phyloP scores from a whole-genome alignment of 1,140 invertebrate genomes.

The Ceratoteleas bidentatus region DNA sequence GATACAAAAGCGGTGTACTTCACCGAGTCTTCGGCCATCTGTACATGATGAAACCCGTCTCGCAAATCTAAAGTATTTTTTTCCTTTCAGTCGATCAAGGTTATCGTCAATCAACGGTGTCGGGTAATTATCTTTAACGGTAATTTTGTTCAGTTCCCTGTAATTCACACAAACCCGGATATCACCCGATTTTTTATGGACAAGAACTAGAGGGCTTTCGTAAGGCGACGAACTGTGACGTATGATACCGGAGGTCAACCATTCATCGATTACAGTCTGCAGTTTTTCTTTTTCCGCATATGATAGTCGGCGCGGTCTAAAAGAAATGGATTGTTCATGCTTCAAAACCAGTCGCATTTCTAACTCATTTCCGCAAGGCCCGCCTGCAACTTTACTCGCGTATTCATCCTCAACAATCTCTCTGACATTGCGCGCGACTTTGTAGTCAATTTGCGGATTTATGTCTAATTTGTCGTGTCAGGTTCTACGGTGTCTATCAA shows the following conservation, averaged over 20 bases:
- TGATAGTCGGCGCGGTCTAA: not conserved
- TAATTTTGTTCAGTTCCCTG: constrained; percentile 76
- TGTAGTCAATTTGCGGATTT: too few relatives aligned
- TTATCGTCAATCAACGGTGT: constrained; percentile 77
- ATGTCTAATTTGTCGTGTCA: too few relatives aligned
- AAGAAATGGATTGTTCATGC: too few relatives aligned
- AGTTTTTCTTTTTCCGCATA: constrained; percentile 5
- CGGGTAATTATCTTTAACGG: constrained; percentile 77
- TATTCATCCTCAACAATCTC: too few relatives aligned
- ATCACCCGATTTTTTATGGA: constrained; percentile 76
- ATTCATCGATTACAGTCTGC: not conserved
- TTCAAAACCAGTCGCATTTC: too few relatives aligned
- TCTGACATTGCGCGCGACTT: too few relatives aligned
- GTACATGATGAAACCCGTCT: constrained; percentile 17
- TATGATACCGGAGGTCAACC: constrained; percentile 56
- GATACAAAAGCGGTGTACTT: constrained; percentile 11
- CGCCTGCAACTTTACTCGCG: too few relatives aligned
- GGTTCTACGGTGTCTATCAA: too few relatives aligned
- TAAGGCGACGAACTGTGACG: constrained; percentile 68
- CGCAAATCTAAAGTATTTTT: constrained; percentile 45
- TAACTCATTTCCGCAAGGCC: too few relatives aligned
- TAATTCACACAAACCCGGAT: constrained; percentile 80
- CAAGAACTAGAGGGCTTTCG: constrained; percentile 73
- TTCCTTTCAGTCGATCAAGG: constrained; percentile 72
- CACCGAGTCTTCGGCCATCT: not conserved